Conservation (phyloP, 2,797 vertebrate genomes). For the Benthosema pterotum region DNA sequence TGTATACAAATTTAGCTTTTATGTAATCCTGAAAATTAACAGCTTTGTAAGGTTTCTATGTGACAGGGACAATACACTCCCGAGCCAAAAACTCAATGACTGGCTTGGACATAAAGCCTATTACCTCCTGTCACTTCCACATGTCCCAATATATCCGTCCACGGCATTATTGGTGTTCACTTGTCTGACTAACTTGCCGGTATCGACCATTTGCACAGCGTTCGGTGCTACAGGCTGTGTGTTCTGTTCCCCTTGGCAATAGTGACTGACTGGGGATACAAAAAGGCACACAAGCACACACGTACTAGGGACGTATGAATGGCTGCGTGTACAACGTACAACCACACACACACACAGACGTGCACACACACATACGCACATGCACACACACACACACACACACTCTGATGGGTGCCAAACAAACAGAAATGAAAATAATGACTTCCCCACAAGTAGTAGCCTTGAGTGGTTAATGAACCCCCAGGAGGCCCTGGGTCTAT, state of each 20-base stretch:
- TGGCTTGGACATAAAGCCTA: background rate
- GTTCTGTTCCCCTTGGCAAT: conserved; percentile 7
- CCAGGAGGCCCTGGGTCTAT: conserved; percentile 62
- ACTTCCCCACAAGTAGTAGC: conserved; percentile 60
- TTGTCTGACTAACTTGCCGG: conserved; percentile 5
- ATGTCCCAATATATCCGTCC: background rate
- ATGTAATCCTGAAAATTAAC: too few species aligned
- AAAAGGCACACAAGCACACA: conserved; percentile 7
- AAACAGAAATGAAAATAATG: conserved; percentile 71
- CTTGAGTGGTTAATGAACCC: conserved; percentile 76
- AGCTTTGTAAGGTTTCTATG: too few species aligned
- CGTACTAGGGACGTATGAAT: background rate
- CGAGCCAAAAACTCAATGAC: background rate
- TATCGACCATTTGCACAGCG: background rate
- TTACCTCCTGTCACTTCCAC: background rate
- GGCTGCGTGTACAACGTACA: background rate
- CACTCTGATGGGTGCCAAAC: conserved; percentile 38
- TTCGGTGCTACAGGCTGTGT: background rate
- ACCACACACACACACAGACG: background rate
- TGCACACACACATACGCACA: conserved; percentile 18
- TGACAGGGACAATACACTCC: background rate
- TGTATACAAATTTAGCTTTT: too few species aligned
- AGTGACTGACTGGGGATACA: background rate
- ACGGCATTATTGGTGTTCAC: background rate
- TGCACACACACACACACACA: conserved; percentile 5